These are phyloP conservation scores for Periophthalmodon schlosseri DNA, from an alignment of 2,113 vertebrate genomes.

Conservation along the genomic window DNA sequence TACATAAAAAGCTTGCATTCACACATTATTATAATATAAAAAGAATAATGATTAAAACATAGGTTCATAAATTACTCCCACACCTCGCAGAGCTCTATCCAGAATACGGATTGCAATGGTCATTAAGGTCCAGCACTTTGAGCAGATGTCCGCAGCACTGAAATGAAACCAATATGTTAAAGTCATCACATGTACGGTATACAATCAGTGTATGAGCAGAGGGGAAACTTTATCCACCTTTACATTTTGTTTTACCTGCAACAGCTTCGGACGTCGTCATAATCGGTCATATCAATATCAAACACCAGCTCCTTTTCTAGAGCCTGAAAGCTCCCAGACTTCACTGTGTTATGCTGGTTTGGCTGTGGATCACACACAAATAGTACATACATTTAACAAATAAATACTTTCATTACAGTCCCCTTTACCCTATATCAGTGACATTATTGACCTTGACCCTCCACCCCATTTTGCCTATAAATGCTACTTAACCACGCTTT, in stretches of 20 bases:
- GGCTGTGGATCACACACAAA: slow-evolving; percentile 75
- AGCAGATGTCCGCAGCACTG: slow-evolving; percentile 93
- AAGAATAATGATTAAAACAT: no score
- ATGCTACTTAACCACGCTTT: no score
- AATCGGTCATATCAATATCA: slow-evolving; percentile 98
- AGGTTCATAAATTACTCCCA: slow-evolving; percentile 23
- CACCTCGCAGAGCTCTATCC: slow-evolving; percentile 87
- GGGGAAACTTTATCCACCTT: background rate
- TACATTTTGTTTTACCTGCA: slow-evolving; percentile 82
- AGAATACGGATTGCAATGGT: slow-evolving; percentile 90
- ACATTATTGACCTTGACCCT: no score
- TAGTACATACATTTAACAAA: background rate
- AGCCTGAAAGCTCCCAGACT: slow-evolving; percentile 90
- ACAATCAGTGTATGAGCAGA: no score
- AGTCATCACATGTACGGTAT: background rate
- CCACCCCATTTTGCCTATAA: no score
- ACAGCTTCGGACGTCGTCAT: slow-evolving; percentile 91
- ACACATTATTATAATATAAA: no score
- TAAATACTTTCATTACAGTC: no score
- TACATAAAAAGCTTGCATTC: no score
- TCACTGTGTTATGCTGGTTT: slow-evolving; percentile 90
- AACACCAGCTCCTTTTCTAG: slow-evolving; percentile 97
- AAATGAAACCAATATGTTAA: background rate
- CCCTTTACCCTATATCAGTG: no score
- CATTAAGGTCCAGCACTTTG: slow-evolving; percentile 97